Evolutionary conservation across 92 coral and sea anemone species (phyloP).

Genomic region (Phenganax stokvisi): DNA sequence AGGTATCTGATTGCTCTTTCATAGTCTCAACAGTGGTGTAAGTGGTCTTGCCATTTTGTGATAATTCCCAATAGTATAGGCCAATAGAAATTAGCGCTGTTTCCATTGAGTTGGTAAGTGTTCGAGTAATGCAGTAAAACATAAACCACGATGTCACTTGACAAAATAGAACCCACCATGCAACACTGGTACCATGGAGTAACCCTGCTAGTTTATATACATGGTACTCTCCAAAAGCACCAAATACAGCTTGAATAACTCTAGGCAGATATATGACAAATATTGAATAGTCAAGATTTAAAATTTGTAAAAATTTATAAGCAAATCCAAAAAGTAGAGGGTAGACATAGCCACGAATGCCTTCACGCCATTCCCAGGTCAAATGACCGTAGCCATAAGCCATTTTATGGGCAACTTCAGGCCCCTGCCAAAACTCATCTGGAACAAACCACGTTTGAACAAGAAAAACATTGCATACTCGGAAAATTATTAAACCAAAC

Average conservation of each 20-base stretch:
- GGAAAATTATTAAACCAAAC: conserved; percentile 49
- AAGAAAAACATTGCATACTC: conserved; percentile 64
- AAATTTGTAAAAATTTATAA: conserved; percentile 52
- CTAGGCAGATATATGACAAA: conserved; percentile 59
- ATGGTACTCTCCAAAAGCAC: conserved; percentile 73
- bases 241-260: conserved; percentile 65
- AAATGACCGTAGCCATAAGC: conserved; percentile 85
- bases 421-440: conserved; percentile 98
- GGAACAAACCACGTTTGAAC: conserved; percentile 84
- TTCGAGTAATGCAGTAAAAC: conserved; percentile 76
- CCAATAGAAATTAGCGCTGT: conserved; percentile 71
- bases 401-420: conserved; percentile 83
- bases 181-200: conserved; percentile 55
- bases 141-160: conserved; percentile 75
- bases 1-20: neutral
- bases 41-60: neutral
- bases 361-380: conserved; percentile 97
- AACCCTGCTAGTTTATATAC: conserved; percentile 63
- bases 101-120: conserved; percentile 79
- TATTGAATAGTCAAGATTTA: conserved; percentile 57
- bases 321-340: conserved; percentile 64
- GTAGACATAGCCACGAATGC: conserved; percentile 74
- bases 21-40: neutral
- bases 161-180: conserved; percentile 67
- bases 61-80: conserved; percentile 73